Conservation (phyloP, 2,797 vertebrate genomes). For the Cryptoprocta ferox region DNA sequence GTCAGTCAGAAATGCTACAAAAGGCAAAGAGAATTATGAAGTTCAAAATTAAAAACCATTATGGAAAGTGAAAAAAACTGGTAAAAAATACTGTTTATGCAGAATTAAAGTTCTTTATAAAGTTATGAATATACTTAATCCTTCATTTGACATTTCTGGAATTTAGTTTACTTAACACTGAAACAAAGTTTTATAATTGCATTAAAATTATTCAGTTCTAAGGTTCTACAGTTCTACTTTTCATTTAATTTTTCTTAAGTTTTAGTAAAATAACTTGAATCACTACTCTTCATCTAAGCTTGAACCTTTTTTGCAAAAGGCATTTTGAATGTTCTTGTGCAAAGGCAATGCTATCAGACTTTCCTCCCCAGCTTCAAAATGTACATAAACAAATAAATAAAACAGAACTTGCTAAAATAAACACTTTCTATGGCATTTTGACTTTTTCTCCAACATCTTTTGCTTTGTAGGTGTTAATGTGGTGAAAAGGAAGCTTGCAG, state of each 20-base stretch:
- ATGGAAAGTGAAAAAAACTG: neutral
- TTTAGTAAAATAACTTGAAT: neutral
- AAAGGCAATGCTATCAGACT: neutral
- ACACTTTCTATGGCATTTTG: neutral
- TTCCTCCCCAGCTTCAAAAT: neutral
- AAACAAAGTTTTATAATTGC: neutral
- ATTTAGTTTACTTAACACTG: neutral
- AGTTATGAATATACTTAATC: neutral
- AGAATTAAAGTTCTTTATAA: neutral
- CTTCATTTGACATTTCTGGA: neutral
- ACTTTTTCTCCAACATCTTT: neutral
- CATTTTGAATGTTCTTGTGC: neutral
- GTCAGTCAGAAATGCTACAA: neutral
- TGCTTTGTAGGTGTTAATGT: constrained; percentile 90
- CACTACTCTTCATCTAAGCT: neutral
- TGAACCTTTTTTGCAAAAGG: neutral
- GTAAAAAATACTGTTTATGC: neutral
- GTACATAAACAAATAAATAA: neutral
- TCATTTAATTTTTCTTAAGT: constrained; percentile 4
- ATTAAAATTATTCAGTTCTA: neutral
- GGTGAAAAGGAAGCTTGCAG: constrained; percentile 95
- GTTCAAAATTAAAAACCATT: neutral
- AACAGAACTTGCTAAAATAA: neutral
- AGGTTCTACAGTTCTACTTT: neutral
- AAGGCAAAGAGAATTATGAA: neutral